phyloP scores from a whole-genome alignment of 2,888 invertebrate genomes.

The Lasioglossum oenotherae region DNA sequence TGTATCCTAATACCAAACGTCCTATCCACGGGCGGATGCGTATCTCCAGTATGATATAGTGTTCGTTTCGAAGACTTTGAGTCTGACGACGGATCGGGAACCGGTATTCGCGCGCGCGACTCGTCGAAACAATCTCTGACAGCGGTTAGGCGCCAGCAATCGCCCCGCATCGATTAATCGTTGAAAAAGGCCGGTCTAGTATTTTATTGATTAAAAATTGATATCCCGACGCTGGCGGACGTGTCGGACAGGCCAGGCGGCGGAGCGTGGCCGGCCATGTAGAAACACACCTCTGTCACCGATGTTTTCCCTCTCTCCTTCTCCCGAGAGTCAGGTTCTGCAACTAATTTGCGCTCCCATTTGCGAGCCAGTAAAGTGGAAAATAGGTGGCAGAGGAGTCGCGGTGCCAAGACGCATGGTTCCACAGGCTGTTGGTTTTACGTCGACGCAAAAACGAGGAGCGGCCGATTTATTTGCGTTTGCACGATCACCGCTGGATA shows the following conservation, averaged over 20 bases:
- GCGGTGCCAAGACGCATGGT: constrained; percentile 8
- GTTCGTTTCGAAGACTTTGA: background rate
- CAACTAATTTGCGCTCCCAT: constrained; percentile 38
- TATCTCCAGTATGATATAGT: background rate
- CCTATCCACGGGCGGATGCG: background rate
- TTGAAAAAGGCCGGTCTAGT: background rate
- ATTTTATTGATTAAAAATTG: constrained; percentile 15
- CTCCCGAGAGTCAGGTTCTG: constrained; percentile 30
- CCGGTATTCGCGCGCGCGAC: background rate
- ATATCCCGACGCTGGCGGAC: background rate
- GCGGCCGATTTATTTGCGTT: constrained; percentile 38
- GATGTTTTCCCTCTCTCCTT: background rate
- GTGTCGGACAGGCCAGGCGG: background rate
- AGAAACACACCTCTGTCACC: background rate
- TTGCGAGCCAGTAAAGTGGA: constrained; percentile 31
- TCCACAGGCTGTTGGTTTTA: background rate
- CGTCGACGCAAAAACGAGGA: background rate
- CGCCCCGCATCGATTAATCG: background rate
- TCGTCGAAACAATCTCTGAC: background rate
- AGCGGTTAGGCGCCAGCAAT: background rate
- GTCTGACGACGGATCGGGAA: background rate
- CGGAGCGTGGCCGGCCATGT: background rate
- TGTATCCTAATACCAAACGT: too few species aligned
- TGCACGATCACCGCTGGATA: constrained; percentile 11
- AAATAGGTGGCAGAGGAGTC: constrained; percentile 21